Percentiles rank a stretch among this genome's conserved stretches.
Evolutionary conservation across 2,888 invertebrate genomes (phyloP).

Genomic region (Cecidostiba fungosa): DNA sequence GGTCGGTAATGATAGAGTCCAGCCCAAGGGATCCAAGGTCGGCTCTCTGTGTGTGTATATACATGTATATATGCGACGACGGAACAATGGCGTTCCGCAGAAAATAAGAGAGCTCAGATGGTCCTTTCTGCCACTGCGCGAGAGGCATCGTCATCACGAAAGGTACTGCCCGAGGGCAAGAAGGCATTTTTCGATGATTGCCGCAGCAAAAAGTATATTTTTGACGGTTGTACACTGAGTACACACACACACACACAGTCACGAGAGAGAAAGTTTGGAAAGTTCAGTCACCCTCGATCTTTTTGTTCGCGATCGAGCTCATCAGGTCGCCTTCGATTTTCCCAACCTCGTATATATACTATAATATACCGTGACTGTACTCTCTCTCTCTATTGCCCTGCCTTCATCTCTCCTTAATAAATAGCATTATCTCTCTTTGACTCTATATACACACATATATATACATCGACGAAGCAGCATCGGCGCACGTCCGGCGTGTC

Average conservation of each 20-base stretch:
- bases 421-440: conserved; percentile 1
- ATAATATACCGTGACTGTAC: background rate
- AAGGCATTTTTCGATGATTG: background rate
- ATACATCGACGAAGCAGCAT: conserved; percentile 13
- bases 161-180: background rate
- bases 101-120: conserved; percentile 20
- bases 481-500: conserved; percentile 19
- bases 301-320: background rate
- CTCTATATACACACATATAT: background rate
- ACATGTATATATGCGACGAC: background rate
- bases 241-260: background rate
- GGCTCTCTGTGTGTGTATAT: background rate
- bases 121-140: conserved; percentile 10
- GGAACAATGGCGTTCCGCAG: background rate
- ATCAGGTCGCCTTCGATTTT: conserved; percentile 44
- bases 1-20: conserved; percentile 59
- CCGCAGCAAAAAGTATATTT: background rate
- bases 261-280: background rate
- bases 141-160: background rate
- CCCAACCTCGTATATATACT: conserved; percentile 20
- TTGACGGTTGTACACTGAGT: background rate
- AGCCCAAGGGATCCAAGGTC: conserved; percentile 55
- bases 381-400: too few relatives aligned
- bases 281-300: background rate
- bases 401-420: conserved; percentile 22